Evolutionary conservation across 1,140 invertebrate species (phyloP).

Genomic region (Zaprionus ghesquierei): DNA sequence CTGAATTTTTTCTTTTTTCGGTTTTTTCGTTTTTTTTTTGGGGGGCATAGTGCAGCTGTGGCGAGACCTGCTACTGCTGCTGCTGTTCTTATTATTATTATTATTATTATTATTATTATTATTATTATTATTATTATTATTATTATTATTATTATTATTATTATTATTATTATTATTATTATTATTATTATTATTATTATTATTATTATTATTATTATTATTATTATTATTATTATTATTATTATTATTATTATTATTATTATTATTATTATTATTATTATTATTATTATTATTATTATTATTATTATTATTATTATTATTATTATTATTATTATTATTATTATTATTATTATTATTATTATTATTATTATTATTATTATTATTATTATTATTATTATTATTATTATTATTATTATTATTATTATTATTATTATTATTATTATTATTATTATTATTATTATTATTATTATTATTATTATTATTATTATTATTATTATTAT

Average conservation of each 20-base stretch:
- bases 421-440: neutral
- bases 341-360: neutral
- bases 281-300: neutral
- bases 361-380: neutral
- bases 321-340: neutral
- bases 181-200: neutral
- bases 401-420: neutral
- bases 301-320: neutral
- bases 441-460: neutral
- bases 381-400: conserved; percentile 1
- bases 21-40: neutral
- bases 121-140: neutral
- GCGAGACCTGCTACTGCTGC: neutral
- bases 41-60: conserved; percentile 5
- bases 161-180: conserved; percentile 1
- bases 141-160: neutral
- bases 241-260: conserved; percentile 1
- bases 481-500: neutral
- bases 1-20: neutral
- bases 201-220: neutral
- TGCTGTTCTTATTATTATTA: neutral
- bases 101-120: neutral
- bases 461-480: neutral
- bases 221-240: neutral
- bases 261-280: neutral